A percentile compares a stretch with the other conserved stretches of the same genome.
Conservation (phyloP, 1,140 invertebrate genomes). For the Mesaphorura yosii region DNA sequence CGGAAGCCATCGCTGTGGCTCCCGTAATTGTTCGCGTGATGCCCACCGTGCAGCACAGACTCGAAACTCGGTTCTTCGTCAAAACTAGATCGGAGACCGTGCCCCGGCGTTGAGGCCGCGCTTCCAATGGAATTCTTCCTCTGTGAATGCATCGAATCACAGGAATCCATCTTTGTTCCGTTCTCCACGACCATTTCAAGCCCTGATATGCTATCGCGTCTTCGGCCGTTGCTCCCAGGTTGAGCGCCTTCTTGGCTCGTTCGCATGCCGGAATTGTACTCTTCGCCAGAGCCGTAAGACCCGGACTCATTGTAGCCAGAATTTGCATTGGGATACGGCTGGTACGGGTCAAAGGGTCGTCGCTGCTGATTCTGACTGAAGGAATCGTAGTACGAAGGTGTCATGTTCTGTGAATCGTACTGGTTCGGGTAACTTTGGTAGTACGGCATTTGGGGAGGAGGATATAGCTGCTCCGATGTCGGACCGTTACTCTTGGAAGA, state of each 20-base stretch:
- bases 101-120: background rate
- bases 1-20: background rate
- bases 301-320: constrained; percentile 4
- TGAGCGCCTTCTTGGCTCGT: no score
- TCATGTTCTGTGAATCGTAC: constrained; percentile 36
- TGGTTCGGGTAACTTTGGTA: constrained; percentile 34
- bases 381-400: constrained; percentile 33
- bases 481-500: background rate
- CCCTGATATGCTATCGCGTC: constrained; percentile 5
- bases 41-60: background rate
- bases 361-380: constrained; percentile 13
- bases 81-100: background rate
- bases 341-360: constrained; percentile 28
- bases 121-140: constrained; percentile 9
- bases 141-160: constrained; percentile 18
- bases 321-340: constrained; percentile 30
- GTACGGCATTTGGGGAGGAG: constrained; percentile 27
- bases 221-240: background rate
- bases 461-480: constrained; percentile 4
- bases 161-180: constrained; percentile 15
- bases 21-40: background rate
- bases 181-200: constrained; percentile 10
- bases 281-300: background rate
- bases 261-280: background rate
- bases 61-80: constrained; percentile 11